Conservation (phyloP, 2,888 invertebrate genomes). For the Congeria kusceri region DNA sequence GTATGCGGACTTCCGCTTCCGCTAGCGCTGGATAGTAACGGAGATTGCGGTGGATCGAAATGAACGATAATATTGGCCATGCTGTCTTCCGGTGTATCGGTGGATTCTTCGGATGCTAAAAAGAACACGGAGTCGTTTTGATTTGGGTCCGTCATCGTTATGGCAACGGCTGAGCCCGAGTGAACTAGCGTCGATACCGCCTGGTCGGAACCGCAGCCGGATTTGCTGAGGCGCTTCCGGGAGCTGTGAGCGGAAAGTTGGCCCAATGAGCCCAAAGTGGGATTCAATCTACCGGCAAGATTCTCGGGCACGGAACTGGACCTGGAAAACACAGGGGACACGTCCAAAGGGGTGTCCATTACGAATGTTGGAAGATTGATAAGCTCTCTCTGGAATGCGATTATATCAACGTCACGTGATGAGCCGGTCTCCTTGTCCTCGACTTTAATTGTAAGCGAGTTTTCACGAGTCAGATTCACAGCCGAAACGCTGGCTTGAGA, state of each 20-base stretch:
- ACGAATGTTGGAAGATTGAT: slow-evolving; percentile 87
- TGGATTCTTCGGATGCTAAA: slow-evolving; percentile 59
- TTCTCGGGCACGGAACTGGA: slow-evolving; percentile 84
- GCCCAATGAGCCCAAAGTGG: slow-evolving; percentile 57
- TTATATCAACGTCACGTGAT: slow-evolving; percentile 85
- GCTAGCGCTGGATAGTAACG: slow-evolving; percentile 77
- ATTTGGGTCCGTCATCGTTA: slow-evolving; percentile 78
- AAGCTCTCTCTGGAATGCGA: slow-evolving; percentile 87
- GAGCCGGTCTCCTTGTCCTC: slow-evolving; percentile 51
- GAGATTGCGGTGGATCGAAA: slow-evolving; percentile 83
- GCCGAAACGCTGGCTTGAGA: slow-evolving; percentile 80
- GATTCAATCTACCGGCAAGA: slow-evolving; percentile 69
- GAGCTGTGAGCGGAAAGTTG: slow-evolving; percentile 66
- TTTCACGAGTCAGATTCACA: slow-evolving; percentile 32
- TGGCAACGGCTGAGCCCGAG: slow-evolving; percentile 75
- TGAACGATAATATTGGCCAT: slow-evolving; percentile 81
- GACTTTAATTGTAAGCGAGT: slow-evolving; percentile 29
- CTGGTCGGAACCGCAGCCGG: slow-evolving; percentile 63
- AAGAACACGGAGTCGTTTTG: slow-evolving; percentile 59
- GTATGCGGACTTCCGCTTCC: slow-evolving; percentile 75
- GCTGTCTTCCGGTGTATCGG: slow-evolving; percentile 61
- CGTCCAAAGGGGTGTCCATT: slow-evolving; percentile 83
- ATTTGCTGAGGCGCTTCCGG: slow-evolving; percentile 54
- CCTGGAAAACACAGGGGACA: slow-evolving; percentile 82
- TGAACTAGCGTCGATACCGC: slow-evolving; percentile 62